Conservation (phyloP, 2,797 vertebrate genomes). For the Hylomyscus alleni region DNA sequence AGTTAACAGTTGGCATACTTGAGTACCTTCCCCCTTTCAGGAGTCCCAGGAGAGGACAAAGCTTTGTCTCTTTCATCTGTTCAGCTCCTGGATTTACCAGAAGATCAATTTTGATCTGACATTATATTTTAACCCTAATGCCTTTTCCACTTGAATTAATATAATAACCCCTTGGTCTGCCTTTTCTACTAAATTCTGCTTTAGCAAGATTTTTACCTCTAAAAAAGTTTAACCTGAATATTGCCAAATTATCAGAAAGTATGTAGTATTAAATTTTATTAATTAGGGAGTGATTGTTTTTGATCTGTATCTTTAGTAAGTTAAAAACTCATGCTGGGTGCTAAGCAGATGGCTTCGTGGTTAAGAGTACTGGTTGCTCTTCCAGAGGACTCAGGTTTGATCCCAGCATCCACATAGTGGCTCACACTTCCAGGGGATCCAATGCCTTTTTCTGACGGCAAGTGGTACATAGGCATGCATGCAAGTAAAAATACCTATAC, state of each 20-base stretch:
- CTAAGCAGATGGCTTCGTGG: not conserved
- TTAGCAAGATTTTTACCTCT: constrained; percentile 51
- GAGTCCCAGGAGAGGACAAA: constrained; percentile 34
- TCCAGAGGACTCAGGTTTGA: not conserved
- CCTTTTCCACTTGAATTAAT: constrained; percentile 56
- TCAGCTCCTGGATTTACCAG: constrained; percentile 55
- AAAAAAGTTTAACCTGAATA: constrained; percentile 57
- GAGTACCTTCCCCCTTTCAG: not conserved
- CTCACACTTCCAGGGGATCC: not conserved
- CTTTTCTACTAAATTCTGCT: constrained; percentile 53
- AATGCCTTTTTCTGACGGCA: not conserved
- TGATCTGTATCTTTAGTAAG: constrained; percentile 53
- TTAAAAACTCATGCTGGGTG: constrained; percentile 53
- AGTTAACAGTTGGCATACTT: constrained; percentile 61
- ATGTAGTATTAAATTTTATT: constrained; percentile 68
- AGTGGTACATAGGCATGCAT: not conserved
- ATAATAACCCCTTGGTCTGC: constrained; percentile 16
- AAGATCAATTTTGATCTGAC: constrained; percentile 44
- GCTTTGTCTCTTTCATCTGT: not conserved
- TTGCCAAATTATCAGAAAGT: constrained; percentile 42
- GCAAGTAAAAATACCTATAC: not conserved
- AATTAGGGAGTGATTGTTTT: constrained; percentile 38
- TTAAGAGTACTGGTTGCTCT: not conserved
- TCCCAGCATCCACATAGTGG: not conserved
- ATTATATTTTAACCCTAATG: constrained; percentile 59